Conservation (phyloP, 2,797 vertebrate species). For the Ptychobarbus kaznakovi region DNA sequence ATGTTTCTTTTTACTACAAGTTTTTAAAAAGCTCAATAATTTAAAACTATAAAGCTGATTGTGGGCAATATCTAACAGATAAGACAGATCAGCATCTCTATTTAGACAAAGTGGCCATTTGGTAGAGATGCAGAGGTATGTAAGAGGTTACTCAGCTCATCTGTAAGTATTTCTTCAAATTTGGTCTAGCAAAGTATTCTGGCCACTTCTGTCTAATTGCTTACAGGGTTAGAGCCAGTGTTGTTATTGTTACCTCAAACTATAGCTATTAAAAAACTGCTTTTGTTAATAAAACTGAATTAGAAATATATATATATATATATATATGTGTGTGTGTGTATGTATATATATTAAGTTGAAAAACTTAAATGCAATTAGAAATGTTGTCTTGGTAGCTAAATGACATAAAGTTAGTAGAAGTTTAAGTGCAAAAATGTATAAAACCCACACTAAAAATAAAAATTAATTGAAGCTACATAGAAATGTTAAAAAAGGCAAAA, state of each 20-base stretch:
- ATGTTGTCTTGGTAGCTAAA: not conserved
- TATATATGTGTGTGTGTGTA: no score
- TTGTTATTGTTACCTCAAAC: not conserved
- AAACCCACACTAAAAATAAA: not conserved
- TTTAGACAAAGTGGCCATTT: not conserved
- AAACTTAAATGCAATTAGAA: not conserved
- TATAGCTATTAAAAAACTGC: not conserved
- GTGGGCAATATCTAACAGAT: not conserved
- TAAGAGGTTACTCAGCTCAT: slow-evolving; percentile 9
- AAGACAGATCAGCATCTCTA: not conserved
- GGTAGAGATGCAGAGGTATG: not conserved
- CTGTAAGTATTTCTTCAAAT: not conserved
- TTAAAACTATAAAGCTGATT: not conserved
- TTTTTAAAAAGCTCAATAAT: not conserved
- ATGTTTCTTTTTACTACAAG: not conserved
- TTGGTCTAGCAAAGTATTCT: not conserved
- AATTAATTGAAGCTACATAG: not conserved
- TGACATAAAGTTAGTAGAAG: not conserved
- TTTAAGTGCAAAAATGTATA: not conserved
- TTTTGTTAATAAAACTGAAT: not conserved
- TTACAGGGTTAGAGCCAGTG: not conserved
- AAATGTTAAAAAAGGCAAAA: not conserved
- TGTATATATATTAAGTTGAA: not conserved
- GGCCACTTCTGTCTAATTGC: not conserved
- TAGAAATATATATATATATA: not conserved